These are phyloP conservation scores for Numida meleagris DNA, from an alignment of 2,113 vertebrate species.

Conservation along the genomic window DNA sequence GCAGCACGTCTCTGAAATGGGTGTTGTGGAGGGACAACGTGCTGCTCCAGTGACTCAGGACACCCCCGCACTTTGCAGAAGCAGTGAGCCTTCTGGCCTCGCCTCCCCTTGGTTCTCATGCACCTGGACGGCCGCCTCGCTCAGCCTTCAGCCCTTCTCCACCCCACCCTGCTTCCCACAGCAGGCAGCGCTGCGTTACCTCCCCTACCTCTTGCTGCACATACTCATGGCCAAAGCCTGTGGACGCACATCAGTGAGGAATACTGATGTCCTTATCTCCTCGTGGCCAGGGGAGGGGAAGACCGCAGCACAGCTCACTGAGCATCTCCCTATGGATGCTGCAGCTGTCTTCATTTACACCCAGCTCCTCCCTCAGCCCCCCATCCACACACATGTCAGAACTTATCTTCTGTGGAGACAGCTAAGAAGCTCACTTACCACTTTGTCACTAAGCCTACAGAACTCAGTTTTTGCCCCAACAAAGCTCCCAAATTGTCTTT, in stretches of 20 bases:
- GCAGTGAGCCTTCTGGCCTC: not conserved
- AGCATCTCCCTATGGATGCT: not conserved
- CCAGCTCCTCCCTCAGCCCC: not conserved
- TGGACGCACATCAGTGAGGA: not conserved
- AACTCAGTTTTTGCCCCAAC: not conserved
- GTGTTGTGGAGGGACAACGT: not conserved
- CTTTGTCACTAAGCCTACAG: not conserved
- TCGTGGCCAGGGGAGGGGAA: fast-evolving
- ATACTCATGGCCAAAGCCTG: not conserved
- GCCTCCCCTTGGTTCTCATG: fast-evolving
- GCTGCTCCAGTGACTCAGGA: not conserved
- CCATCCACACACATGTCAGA: fast-evolving
- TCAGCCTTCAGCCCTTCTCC: not conserved
- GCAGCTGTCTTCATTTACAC: not conserved
- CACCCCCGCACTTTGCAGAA: not conserved
- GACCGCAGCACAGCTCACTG: fast-evolving
- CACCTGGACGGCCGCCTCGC: fast-evolving
- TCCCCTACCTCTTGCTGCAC: fast-evolving
- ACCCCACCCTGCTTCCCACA: fast-evolving
- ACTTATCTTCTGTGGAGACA: not conserved
- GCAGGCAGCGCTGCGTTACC: not conserved
- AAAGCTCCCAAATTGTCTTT: not conserved
- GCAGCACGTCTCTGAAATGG: not conserved
- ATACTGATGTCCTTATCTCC: fast-evolving
- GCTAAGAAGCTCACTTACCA: not conserved